Base-by-base conservation (phyloP, 2,113 vertebrate genomes). In the Laticauda colubrina region DNA sequence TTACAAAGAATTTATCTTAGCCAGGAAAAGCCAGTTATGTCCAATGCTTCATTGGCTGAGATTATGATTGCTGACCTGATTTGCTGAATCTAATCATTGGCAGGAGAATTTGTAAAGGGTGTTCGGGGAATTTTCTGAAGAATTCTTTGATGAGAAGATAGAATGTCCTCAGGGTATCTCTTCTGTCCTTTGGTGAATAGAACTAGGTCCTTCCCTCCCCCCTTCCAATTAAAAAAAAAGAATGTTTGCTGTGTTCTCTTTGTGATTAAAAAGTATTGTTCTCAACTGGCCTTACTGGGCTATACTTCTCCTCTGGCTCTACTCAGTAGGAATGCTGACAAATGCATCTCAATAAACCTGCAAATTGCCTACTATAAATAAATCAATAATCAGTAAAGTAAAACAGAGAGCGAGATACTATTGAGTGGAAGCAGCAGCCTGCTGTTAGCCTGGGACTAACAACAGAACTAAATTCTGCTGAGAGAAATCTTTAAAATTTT, bases 1-100 rank as follows among this genome's bases (percentile, higher is more conserved):
- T 90, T 90, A 24, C 90, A 43, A 12, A 81, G 23, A 88, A 26
- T 59, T 87, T 56, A 86, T 24, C 20, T 90, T 88, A 92, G 92
- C 2, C 88, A 6, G 89, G 53, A 56, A 43, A 20, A 69, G 2
- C 15, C 18, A 7, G 7, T 23, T 20, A 48, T 21, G 29, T 53
- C 48, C 43, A n/a, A 20, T 21, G 89, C 26, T 51, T 90, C 39
- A 0, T 53, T 45, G 23, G 24, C 48, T 48, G 24, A n/a, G 43
- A 24, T 53, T 87, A 81, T 2, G 43, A 81, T 81, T 39, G 75
- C 34, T 9, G 34, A 5, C 24, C 45, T 12, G 34, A 14, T 89
- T 26, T 43, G 24, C 56, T 61, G 57, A 59, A 12, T 45, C 21
- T 48, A 43, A 61, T 45, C 23, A 29, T 61, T 57, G 43, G 39